phyloP scores from a whole-genome alignment of 2,113 vertebrate genomes.

The Meleagris gallopavo region DNA sequence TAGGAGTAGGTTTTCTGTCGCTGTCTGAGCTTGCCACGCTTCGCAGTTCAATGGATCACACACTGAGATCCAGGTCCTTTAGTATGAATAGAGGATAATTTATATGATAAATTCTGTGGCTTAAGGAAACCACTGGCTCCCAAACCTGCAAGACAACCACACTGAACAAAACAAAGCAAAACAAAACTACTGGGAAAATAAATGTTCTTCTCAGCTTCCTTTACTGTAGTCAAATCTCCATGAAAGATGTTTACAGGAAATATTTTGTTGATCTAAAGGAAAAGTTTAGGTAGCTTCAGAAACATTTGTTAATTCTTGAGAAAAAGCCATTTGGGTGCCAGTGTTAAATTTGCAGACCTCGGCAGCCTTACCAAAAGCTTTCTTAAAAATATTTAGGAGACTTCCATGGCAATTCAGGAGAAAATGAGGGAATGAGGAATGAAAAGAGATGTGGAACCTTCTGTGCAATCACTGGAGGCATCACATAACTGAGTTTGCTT shows the following conservation, averaged over 20 bases:
- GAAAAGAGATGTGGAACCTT: not conserved
- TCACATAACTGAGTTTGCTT: not conserved
- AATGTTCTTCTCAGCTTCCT: not conserved
- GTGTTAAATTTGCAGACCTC: not conserved
- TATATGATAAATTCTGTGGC: not conserved
- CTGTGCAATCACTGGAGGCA: not conserved
- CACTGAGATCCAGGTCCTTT: not conserved
- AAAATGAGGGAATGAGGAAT: not conserved
- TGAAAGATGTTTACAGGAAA: not conserved
- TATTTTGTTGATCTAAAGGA: not conserved
- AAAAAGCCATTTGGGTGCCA: not conserved
- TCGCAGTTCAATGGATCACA: not conserved
- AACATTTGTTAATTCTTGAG: not conserved
- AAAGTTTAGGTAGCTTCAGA: not conserved
- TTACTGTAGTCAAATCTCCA: not conserved
- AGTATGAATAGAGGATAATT: not conserved
- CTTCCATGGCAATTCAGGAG: not conserved
- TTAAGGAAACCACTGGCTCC: not conserved
- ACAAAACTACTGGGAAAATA: not conserved
- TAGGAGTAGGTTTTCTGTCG: not conserved
- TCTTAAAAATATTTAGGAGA: not conserved
- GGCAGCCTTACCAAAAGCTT: not conserved
- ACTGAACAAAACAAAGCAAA: not conserved
- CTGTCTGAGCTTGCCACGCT: not conserved
- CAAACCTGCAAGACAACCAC: not conserved